phyloP scores from a whole-genome alignment of 2,113 vertebrate species.

The Thamnaconus septentrionalis region DNA sequence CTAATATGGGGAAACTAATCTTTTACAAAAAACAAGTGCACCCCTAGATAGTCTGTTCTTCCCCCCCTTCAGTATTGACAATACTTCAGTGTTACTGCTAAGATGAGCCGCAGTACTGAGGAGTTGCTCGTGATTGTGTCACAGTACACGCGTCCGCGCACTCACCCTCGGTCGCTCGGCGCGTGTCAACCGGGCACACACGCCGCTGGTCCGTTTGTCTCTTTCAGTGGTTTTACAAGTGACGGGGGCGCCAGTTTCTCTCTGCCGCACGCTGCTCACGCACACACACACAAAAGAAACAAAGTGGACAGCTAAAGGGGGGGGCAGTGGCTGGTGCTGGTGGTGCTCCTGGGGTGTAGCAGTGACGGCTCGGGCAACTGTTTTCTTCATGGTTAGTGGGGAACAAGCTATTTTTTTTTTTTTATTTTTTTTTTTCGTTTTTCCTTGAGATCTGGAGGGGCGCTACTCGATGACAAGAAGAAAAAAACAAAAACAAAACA shows the following conservation, averaged over 20 bases:
- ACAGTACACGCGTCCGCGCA: conserved; percentile 43
- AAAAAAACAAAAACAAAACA: neutral
- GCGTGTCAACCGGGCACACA: conserved; percentile 31
- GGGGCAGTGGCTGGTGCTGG: conserved; percentile 40
- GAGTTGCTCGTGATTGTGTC: conserved; percentile 50
- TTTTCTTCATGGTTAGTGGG: conserved; percentile 19
- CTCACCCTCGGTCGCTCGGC: conserved; percentile 4
- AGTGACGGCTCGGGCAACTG: conserved; percentile 34
- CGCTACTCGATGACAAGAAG: conserved; percentile 26
- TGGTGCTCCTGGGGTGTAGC: conserved; percentile 19
- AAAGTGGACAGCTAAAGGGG: conserved; percentile 11
- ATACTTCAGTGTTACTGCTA: conserved; percentile 34
- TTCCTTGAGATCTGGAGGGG: conserved; percentile 1
- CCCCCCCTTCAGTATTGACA: conserved; percentile 54
- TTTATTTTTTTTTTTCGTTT: conserved; percentile 34
- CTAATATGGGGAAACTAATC: conserved; percentile 53
- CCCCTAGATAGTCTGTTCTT: conserved; percentile 60
- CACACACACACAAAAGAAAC: conserved; percentile 13
- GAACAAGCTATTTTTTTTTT: conserved; percentile 19
- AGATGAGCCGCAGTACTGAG: conserved; percentile 46
- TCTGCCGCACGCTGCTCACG: conserved; percentile 4
- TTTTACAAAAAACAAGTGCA: conserved; percentile 64
- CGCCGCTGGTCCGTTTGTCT: conserved; percentile 30
- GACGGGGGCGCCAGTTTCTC: conserved; percentile 2
- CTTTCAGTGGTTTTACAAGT: conserved; percentile 51